Base-by-base conservation (phyloP, 2,888 invertebrate genomes). In the Trissolcus brochymenae region DNA sequence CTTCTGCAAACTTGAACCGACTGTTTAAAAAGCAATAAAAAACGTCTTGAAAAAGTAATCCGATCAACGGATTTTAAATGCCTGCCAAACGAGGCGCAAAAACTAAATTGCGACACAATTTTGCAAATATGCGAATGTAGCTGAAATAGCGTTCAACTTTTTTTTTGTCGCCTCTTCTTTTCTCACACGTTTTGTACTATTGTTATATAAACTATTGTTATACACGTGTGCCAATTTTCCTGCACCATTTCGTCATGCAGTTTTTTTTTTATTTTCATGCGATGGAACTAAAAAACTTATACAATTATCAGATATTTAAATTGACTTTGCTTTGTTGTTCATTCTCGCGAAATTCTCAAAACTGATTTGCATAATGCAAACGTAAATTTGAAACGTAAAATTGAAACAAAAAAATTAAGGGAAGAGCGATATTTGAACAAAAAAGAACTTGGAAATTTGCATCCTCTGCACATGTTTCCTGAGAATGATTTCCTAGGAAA, bases 201-300 rank as follows among this genome's bases (percentile, higher is more conserved):
- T 56, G 56, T 56, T 56, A 41, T n/a, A 56, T 56, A 56, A 56
- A 19, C 17, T 41, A 56, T 56, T 56, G 41, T 56, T 35, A 35
- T 56, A 41, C 56, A 56, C 56, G 41, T 41, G 41, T 13, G 41
- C 55, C 16, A 35, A 55, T 35, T 55, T 35, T 35, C n/a, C 55
- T 25, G 16, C n/a, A 6, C 46, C n/a, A 46, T 46, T 46, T 46
- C 46, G 46, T 46, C 46, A 46, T 46, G 14, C 46, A 6, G 6
- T 46, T 46, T 46, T 46, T 46, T 46, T 46, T 46, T 46, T 46
- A 16, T 46, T 46, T 16, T 13, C 6, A 14, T 16, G 46, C 46
- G 16, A 14, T 0, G n/a, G 9, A 16, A 16, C 46, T 46, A 9
- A 16, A 16, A 46, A 46, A 16, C 7, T 46, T 16, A 46, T 46